Conservation (phyloP, 2,113 vertebrate species). For the Chauna torquata region DNA sequence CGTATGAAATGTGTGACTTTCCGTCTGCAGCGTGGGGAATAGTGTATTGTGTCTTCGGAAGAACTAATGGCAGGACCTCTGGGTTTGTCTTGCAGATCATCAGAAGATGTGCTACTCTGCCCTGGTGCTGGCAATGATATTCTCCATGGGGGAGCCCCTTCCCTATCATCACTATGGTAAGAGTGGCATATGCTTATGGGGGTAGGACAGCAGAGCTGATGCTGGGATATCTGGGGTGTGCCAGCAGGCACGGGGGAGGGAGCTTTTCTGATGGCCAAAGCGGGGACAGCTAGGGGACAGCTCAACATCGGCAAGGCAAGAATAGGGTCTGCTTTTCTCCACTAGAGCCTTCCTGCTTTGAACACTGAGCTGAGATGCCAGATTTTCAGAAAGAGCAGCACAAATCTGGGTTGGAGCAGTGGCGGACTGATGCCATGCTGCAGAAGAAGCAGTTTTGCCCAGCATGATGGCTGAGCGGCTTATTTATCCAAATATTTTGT, state of each 20-base stretch:
- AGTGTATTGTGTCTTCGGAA: background rate
- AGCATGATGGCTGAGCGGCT: background rate
- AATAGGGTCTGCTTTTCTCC: background rate
- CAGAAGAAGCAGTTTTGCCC: background rate
- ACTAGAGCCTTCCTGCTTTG: background rate
- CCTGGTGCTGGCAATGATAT: constrained; percentile 95
- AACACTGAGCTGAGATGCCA: background rate
- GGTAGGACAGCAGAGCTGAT: background rate
- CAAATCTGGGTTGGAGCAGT: background rate
- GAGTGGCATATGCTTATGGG: background rate
- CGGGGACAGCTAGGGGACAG: background rate
- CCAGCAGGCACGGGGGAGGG: background rate
- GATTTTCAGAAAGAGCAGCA: background rate
- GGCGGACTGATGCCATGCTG: background rate
- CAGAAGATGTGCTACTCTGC: constrained; percentile 98
- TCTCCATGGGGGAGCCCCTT: constrained; percentile 96
- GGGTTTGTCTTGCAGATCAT: constrained; percentile 82
- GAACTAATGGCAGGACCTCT: background rate
- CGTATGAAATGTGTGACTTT: background rate
- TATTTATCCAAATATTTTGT: background rate
- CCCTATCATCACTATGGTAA: constrained; percentile 97
- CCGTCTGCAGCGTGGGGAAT: background rate
- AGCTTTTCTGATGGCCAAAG: background rate
- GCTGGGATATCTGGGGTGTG: background rate
- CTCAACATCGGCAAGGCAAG: background rate